A percentile compares a stretch with the other conserved stretches of the same genome.
Evolutionary conservation across 2,888 invertebrate species (phyloP).

Genomic region (Lasioglossum lativentre): DNA sequence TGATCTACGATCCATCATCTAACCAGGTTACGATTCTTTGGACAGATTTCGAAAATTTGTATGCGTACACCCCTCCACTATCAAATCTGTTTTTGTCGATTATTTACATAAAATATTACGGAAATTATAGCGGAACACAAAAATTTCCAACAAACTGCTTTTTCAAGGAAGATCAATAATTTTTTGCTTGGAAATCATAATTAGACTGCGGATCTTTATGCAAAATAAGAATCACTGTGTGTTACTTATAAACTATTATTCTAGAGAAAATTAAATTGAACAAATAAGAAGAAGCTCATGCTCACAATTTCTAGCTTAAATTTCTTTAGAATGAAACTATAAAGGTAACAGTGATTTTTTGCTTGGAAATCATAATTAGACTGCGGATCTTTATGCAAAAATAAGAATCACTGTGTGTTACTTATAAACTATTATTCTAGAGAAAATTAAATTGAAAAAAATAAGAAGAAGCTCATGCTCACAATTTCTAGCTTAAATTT

Average conservation of each 20-base stretch:
- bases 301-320: not conserved
- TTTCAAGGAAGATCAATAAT: no score
- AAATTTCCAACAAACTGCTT: not conserved
- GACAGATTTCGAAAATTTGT: not conserved
- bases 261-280: not conserved
- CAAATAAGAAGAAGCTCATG: not conserved
- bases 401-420: no score
- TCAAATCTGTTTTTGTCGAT: not conserved
- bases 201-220: no score
- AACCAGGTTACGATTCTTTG: slow-evolving; percentile 49
- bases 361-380: no score
- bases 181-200: no score
- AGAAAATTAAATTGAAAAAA: not conserved
- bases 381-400: no score
- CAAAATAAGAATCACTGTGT: no score
- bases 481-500: not conserved
- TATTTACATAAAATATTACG: no score
- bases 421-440: no score
- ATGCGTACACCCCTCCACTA: not conserved
- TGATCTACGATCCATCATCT: slow-evolving; percentile 46
- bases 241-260: no score
- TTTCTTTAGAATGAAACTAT: not conserved
- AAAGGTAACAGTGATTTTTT: not conserved
- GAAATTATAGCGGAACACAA: no score
- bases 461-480: not conserved